Evolutionary conservation across 2,113 vertebrate genomes (phyloP), one percentile per base, ranked within the genome.

Genomic region (Prolemur simus): DNA sequence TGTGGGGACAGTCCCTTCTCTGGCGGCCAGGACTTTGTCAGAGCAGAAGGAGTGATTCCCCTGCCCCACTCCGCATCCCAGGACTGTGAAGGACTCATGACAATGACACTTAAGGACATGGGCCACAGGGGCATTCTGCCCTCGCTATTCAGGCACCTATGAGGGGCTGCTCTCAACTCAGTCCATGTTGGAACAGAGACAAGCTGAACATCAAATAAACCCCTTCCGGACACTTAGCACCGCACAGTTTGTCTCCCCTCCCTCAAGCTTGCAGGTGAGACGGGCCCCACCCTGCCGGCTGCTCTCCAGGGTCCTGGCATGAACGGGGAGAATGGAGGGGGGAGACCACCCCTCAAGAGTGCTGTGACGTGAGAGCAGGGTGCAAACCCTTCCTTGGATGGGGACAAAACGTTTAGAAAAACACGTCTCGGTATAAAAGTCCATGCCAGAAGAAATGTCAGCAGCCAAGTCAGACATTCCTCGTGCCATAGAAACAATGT

Each of bases 221-320:
- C 96, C 84, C 71, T 92, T 97, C 29, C 74, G 54, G 81, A 25
- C 29, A 27, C 54, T 92, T 42, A 1, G 34, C 23, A 3, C 4
- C 10, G 39, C 66, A 32, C 9, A 3, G 94, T 94, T 95, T 83
- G 78, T 29, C 86, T 73, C 96, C 90, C 58, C 87, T 84, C 97
- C 76, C 63, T 42, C 45, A 82, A 77, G 27, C 90, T 9, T 94
- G 84, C 63, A 93, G 91, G 86, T 80, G 84, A 96, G 97, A 69
- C 63, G 89, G 95, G 89, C 90, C 85, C 81, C 92, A 93, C 94
- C 96, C 95, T 95, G 58, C 47, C 96, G 95, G 80, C 76, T 93
- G 25, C 2, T 52, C 47, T 96, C 97, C 98, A 97, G 95, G 74
- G 85, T 86, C 82, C 34, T 73, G 94, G 84, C 66, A 58, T 15